Evolutionary conservation across 1,140 invertebrate species (phyloP).

Genomic region (Lineus longissimus): DNA sequence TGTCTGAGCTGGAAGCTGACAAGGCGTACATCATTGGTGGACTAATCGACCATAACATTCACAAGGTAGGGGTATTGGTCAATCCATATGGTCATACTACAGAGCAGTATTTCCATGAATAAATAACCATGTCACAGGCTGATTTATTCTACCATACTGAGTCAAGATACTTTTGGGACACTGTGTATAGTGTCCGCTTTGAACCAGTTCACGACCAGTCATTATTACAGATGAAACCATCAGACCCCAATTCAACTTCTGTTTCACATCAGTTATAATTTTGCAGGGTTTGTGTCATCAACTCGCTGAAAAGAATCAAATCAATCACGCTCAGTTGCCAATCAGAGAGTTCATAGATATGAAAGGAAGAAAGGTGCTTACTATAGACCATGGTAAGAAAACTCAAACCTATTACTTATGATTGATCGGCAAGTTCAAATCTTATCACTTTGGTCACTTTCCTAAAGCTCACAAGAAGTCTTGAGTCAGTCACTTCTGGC

Average conservation of each 20-base stretch:
- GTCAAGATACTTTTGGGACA: too few species aligned
- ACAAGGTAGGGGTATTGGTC: constrained; percentile 68
- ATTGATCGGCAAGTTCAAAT: too few species aligned
- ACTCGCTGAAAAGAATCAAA: constrained; percentile 71
- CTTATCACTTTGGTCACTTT: too few species aligned
- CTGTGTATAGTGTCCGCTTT: too few species aligned
- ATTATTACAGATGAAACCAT: too few species aligned
- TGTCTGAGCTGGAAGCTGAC: constrained; percentile 71
- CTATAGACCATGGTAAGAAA: constrained; percentile 86
- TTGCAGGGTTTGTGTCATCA: constrained; percentile 78
- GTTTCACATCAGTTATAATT: too few species aligned
- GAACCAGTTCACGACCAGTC: too few species aligned
- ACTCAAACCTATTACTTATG: neutral
- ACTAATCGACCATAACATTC: constrained; percentile 92
- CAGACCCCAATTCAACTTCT: too few species aligned
- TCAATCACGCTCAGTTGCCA: constrained; percentile 82
- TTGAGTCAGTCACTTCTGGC: neutral
- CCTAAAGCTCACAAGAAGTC: neutral
- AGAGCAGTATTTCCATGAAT: neutral
- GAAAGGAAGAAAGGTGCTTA: constrained; percentile 89
- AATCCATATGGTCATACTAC: neutral
- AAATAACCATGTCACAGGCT: too few species aligned
- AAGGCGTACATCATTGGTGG: constrained; percentile 93
- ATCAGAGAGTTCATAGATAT: constrained; percentile 86
- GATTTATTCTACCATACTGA: too few species aligned